Evolutionary conservation across 2,113 vertebrate genomes (phyloP).

Genomic region (Ceratotherium simum): DNA sequence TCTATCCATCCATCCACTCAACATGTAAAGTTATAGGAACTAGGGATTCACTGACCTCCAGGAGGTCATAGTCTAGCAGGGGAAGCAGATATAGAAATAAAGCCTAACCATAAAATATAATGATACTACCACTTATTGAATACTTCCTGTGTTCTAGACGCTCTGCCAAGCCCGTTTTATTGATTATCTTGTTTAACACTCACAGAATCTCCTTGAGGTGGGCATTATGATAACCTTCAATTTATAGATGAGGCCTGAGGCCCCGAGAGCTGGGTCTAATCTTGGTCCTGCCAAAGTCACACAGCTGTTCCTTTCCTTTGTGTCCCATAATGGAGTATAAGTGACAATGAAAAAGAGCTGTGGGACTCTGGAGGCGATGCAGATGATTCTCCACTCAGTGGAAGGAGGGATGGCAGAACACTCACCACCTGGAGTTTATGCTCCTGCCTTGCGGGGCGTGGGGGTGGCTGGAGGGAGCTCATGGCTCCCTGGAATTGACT

Average conservation of each 20-base stretch:
- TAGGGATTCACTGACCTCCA: background rate
- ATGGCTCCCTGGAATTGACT: background rate
- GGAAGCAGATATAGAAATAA: background rate
- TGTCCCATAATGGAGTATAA: background rate
- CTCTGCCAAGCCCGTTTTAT: background rate
- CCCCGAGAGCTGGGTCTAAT: background rate
- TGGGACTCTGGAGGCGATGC: background rate
- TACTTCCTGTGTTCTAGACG: background rate
- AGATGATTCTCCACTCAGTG: too few relatives aligned
- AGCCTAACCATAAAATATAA: background rate
- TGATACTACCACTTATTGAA: background rate
- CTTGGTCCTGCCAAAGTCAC: background rate
- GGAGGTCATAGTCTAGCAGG: background rate
- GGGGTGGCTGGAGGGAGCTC: too few relatives aligned
- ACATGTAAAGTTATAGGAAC: background rate
- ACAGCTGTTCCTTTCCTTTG: background rate
- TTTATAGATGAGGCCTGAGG: background rate
- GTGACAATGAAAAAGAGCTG: background rate
- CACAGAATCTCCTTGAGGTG: background rate
- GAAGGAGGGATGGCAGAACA: background rate
- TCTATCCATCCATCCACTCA: background rate
- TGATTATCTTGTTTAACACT: background rate
- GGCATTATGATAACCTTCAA: background rate
- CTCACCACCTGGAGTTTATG: background rate
- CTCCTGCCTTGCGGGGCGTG: background rate